Base-by-base conservation (phyloP, 1,140 invertebrate genomes). In the Zaprionus kolodkinae region DNA sequence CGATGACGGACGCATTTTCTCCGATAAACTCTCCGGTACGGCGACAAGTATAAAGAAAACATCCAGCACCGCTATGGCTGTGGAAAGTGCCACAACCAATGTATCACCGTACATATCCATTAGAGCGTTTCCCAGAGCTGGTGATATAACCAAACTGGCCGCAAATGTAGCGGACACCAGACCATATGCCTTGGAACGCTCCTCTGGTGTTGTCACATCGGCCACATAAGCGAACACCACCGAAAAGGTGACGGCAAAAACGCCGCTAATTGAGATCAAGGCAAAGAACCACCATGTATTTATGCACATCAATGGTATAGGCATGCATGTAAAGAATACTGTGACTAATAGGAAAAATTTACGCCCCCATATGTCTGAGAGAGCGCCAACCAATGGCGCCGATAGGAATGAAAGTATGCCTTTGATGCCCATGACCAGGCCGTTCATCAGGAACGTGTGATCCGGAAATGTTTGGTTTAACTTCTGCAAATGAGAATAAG, bases 241-340 rank as follows among this genome's bases (percentile, higher is more conserved):
- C 60, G 97, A 98, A 93, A 99, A 99, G 50, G 99, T 99, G 59
- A 99, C 99, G 60, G 99, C 98, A 94, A 99, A 99, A 71, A 99
- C 96, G 67, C 99, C 99, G 76, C 98, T 99, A 92, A 99, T 98
- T 84, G 97, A 99, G 93, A 99, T 99, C 96, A 99, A 98, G 56
- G 98, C 98, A 94, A 99, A 99, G 93, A 99, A 99, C 99, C 99
- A 99, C 97, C 98, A 99, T 57, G 98, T 98, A 94, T 99, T 99
- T 90, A 99, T 97, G 91, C 97, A 98, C 97, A 99, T 99, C 60
- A 99, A 95, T 60, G 99, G 99, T 92, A 99, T 99, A 43, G 99
- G 99, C 73, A 97, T 96, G 94, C 99, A 99, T 6, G 99, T 99
- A 94, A 99, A 99, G 93, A 99, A 99, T 78, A 99, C 99, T 59